phyloP scores from a whole-genome alignment of 1,140 invertebrate genomes.

The Homarus americanus region DNA sequence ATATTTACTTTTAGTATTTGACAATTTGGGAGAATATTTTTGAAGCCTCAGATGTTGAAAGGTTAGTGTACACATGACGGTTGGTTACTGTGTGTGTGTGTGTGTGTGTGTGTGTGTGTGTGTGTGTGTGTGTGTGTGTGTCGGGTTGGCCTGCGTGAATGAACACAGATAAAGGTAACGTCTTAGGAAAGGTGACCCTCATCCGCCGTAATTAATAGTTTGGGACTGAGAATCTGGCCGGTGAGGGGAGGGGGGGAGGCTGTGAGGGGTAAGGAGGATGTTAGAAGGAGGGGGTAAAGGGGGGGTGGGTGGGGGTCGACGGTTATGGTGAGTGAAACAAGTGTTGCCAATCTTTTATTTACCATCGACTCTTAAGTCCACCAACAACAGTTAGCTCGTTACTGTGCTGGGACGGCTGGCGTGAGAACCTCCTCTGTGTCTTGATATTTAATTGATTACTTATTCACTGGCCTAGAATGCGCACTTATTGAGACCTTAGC shows the following conservation, averaged over 20 bases:
- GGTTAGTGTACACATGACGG: too few species aligned
- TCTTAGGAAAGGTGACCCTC: conserved; percentile 6
- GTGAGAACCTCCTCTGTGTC: too few species aligned
- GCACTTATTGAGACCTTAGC: too few species aligned
- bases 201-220: conserved; percentile 51
- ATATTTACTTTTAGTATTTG: too few species aligned
- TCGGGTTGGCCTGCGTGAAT: background rate
- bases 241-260: background rate
- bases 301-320: conserved; percentile 5
- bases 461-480: too few species aligned
- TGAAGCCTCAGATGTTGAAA: too few species aligned
- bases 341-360: conserved; percentile 18
- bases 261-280: background rate
- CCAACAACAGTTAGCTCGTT: background rate
- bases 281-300: background rate
- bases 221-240: conserved; percentile 22
- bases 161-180: conserved; percentile 43
- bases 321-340: conserved; percentile 28
- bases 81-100: background rate
- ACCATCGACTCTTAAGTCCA: too few species aligned
- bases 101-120: background rate
- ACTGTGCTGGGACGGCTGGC: conserved; percentile 1
- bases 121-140: background rate
- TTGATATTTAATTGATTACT: too few species aligned
- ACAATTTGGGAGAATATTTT: too few species aligned